Evolutionary conservation across 2,113 vertebrate species (phyloP).

Genomic region (Pogona vitticeps): DNA sequence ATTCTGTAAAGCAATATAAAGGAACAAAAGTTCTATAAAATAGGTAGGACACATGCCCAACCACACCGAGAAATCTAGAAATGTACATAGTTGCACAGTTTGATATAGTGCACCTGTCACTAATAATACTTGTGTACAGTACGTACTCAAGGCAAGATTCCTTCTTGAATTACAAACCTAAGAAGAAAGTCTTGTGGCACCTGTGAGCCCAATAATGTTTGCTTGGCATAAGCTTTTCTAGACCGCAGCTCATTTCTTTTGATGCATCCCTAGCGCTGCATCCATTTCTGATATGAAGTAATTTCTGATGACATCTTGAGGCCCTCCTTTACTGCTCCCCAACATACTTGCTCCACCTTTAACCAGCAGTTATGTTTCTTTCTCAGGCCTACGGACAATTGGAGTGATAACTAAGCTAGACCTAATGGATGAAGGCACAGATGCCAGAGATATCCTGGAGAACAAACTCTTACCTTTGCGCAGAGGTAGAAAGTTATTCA

Average conservation of each 20-base stretch:
- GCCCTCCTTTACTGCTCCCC: not conserved
- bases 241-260: too few species aligned
- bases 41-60: not conserved
- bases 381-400: constrained; percentile 89
- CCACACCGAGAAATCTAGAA: not conserved
- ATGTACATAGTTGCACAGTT: not conserved
- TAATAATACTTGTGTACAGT: not conserved
- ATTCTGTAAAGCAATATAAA: not conserved
- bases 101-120: not conserved
- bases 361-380: not conserved
- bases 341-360: not conserved
- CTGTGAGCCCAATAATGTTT: too few species aligned
- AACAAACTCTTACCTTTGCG: constrained; percentile 94
- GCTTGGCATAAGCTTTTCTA: too few species aligned
- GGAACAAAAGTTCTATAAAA: not conserved
- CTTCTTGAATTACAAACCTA: not conserved
- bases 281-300: too few species aligned
- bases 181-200: too few species aligned
- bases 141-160: not conserved
- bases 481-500: constrained; percentile 79
- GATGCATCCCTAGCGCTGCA: too few species aligned
- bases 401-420: constrained; percentile 97
- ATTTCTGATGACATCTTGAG: not conserved
- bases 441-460: constrained; percentile 92
- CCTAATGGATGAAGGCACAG: constrained; percentile 96